Conservation (phyloP, 2,797 vertebrate species). For the Synanceia verrucosa region DNA sequence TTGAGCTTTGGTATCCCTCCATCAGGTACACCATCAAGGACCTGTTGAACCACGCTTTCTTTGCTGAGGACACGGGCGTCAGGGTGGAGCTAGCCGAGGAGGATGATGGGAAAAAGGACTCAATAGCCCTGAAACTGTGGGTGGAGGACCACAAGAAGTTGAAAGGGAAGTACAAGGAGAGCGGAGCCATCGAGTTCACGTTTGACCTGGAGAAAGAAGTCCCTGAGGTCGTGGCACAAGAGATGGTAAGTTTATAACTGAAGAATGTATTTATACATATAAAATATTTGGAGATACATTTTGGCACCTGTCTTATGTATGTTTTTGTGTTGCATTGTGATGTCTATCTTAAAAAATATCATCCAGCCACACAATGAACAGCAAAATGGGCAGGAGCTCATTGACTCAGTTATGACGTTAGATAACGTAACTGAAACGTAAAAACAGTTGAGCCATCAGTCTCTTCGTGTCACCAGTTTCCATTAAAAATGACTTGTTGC, state of each 20-base stretch:
- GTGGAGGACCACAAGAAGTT: slow-evolving; percentile 98
- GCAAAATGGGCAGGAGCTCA: too few relatives aligned
- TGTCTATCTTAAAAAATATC: neutral
- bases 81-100: slow-evolving; percentile 98
- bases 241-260: slow-evolving; percentile 88
- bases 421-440: too few relatives aligned
- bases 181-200: slow-evolving; percentile 97
- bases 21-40: slow-evolving; percentile 97
- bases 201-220: slow-evolving; percentile 97
- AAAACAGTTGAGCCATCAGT: too few relatives aligned
- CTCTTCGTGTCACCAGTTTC: too few relatives aligned
- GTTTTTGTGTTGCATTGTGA: neutral
- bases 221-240: slow-evolving; percentile 95
- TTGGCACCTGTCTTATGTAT: neutral
- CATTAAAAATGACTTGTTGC: too few relatives aligned
- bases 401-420: too few relatives aligned
- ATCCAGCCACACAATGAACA: too few relatives aligned
- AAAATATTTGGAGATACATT: neutral
- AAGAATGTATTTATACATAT: neutral
- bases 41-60: slow-evolving; percentile 96
- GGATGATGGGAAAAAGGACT: slow-evolving; percentile 93
- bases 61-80: slow-evolving; percentile 98
- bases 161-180: slow-evolving; percentile 99
- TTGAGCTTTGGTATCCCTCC: slow-evolving; percentile 17
- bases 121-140: slow-evolving; percentile 97